A percentile compares a stretch with the other conserved stretches of the same genome.
Evolutionary conservation across 2,113 vertebrate species (phyloP).

Genomic region (Phasianus colchicus): DNA sequence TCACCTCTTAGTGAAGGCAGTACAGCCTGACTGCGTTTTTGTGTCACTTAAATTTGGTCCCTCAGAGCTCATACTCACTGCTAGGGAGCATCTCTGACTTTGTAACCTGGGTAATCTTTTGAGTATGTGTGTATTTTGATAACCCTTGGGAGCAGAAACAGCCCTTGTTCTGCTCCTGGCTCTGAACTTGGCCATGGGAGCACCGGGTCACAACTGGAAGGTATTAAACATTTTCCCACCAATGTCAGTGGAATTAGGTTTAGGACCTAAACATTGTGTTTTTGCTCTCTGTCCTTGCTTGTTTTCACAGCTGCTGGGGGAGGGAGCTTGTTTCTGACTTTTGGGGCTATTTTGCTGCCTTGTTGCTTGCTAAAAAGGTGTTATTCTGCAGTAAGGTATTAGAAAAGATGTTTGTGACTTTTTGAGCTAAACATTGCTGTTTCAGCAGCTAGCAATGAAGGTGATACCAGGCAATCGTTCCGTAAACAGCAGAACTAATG

Average conservation of each 20-base stretch:
- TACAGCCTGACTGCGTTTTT: not conserved
- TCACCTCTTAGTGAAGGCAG: not conserved
- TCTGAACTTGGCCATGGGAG: not conserved
- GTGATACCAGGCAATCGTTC: slow-evolving; percentile 8
- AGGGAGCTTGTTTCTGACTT: not conserved
- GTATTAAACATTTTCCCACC: not conserved
- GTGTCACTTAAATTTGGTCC: not conserved
- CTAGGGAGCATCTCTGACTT: no score
- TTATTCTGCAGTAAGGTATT: not conserved
- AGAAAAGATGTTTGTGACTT: not conserved
- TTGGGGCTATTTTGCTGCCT: not conserved
- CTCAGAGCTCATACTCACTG: not conserved
- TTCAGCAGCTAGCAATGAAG: slow-evolving; percentile 28
- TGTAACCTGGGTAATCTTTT: no score
- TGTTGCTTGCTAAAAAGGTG: not conserved
- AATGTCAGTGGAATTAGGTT: not conserved
- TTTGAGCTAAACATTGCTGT: slow-evolving; percentile 38
- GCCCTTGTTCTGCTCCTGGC: not conserved
- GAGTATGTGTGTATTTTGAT: no score
- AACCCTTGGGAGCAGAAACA: not conserved
- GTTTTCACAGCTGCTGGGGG: not conserved
- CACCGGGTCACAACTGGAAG: not conserved
- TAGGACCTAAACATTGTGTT: not conserved
- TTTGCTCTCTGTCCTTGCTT: not conserved
- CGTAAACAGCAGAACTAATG: slow-evolving; percentile 28